Percentiles rank a stretch among this genome's conserved stretches.
phyloP scores from a whole-genome alignment of 1,140 invertebrate species.

The Pseudomyrmex sp. region DNA sequence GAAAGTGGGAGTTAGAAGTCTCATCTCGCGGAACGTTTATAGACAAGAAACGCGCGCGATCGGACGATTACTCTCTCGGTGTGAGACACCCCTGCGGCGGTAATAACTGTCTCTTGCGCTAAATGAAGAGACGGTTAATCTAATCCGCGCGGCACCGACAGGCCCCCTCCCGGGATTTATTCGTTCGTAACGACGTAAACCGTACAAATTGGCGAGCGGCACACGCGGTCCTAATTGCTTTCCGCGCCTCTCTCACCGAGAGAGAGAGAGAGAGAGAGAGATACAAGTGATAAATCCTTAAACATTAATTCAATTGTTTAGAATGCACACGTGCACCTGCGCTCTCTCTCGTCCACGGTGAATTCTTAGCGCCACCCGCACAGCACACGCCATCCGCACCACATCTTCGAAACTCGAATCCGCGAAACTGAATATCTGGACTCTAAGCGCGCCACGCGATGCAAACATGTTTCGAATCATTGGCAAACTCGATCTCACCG shows the following conservation, averaged over 20 bases:
- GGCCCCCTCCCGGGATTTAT: slow-evolving; percentile 45
- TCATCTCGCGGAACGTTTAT: slow-evolving; percentile 45
- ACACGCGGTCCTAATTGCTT: slow-evolving; percentile 25
- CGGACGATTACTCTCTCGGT: slow-evolving; percentile 52
- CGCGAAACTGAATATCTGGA: neutral
- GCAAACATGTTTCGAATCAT: slow-evolving; percentile 2
- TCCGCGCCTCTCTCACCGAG: slow-evolving; percentile 33
- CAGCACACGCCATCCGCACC: too few relatives aligned
- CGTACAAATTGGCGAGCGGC: slow-evolving; percentile 58
- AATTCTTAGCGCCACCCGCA: slow-evolving; percentile 14
- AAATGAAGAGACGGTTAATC: slow-evolving; percentile 64
- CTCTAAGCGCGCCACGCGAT: neutral
- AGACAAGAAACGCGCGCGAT: slow-evolving; percentile 54
- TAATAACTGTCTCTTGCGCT: slow-evolving; percentile 57
- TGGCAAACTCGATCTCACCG: neutral
- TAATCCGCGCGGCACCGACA: slow-evolving; percentile 52
- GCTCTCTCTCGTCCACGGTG: neutral
- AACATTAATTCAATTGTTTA: slow-evolving; percentile 58
- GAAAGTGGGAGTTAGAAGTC: slow-evolving; percentile 4
- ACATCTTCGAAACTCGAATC: neutral
- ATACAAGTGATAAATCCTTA: slow-evolving; percentile 52
- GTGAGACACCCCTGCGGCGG: slow-evolving; percentile 50
- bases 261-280: neutral
- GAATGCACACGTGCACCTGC: slow-evolving; percentile 31
- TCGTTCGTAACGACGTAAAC: slow-evolving; percentile 56